These are phyloP conservation scores for Meriones unguiculatus DNA, from an alignment of 2,113 vertebrate species.

Conservation along the genomic window DNA sequence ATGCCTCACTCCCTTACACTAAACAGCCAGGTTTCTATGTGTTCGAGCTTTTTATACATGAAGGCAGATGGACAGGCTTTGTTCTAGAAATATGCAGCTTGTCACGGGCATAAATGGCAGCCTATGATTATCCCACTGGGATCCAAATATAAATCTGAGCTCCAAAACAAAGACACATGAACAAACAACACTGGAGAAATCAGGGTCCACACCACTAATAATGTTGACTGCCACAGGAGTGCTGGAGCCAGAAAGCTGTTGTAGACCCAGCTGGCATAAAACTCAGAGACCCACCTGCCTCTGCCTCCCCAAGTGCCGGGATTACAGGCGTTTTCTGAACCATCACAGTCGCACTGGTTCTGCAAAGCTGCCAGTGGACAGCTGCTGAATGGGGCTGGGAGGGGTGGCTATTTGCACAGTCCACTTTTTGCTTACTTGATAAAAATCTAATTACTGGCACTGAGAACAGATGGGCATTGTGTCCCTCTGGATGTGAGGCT, in stretches of 20 bases:
- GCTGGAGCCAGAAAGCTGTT: neutral
- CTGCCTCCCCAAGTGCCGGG: too few species aligned
- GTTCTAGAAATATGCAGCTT: neutral
- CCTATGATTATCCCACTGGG: neutral
- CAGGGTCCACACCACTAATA: neutral
- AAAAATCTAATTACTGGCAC: neutral
- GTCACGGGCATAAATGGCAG: neutral
- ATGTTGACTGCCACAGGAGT: too few species aligned
- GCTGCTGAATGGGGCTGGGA: neutral
- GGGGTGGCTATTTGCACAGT: neutral
- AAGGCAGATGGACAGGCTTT: neutral
- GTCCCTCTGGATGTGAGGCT: neutral
- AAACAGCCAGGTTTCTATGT: neutral
- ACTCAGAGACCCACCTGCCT: too few species aligned
- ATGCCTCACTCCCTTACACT: neutral
- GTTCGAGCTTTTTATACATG: neutral
- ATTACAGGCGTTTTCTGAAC: neutral
- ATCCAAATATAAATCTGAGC: neutral
- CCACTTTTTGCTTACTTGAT: neutral
- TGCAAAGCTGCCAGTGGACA: neutral
- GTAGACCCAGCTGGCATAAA: too few species aligned
- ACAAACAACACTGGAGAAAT: neutral
- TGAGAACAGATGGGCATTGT: neutral
- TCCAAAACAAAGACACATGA: constrained; percentile 31
- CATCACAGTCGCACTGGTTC: neutral